Conservation (phyloP, 2,113 vertebrate genomes). For the Microtus ochrogaster region DNA sequence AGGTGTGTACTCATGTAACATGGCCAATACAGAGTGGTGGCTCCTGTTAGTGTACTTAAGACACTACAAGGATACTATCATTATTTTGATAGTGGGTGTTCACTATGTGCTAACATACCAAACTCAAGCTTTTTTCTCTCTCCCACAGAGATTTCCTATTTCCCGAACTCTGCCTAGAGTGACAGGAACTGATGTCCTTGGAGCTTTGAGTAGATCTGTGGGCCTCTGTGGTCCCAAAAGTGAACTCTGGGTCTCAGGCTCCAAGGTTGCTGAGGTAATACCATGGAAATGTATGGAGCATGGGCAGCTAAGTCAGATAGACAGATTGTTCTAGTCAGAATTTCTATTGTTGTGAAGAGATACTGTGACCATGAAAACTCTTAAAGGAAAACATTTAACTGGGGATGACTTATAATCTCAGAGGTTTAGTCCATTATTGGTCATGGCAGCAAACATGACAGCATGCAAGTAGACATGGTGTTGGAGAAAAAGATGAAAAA, state of each 20-base stretch:
- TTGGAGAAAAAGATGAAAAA: background rate
- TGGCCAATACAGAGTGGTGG: background rate
- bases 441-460: background rate
- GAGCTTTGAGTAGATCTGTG: background rate
- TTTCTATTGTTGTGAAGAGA: background rate
- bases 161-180: constrained; percentile 39
- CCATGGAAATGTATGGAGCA: background rate
- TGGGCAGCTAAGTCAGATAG: background rate
- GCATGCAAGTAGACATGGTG: background rate
- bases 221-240: background rate
- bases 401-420: background rate
- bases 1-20: background rate
- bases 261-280: constrained; percentile 52
- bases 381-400: background rate
- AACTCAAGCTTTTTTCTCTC: constrained; percentile 2
- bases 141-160: constrained; percentile 33
- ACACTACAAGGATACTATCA: background rate
- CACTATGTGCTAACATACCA: background rate
- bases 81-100: background rate
- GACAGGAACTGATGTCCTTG: background rate
- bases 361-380: background rate
- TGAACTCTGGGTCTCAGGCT: background rate
- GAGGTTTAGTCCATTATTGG: background rate
- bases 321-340: background rate
- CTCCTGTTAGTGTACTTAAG: constrained; percentile 4